Base-by-base conservation (phyloP, 2,888 invertebrate species). In the Leptogaster cylindrica region DNA sequence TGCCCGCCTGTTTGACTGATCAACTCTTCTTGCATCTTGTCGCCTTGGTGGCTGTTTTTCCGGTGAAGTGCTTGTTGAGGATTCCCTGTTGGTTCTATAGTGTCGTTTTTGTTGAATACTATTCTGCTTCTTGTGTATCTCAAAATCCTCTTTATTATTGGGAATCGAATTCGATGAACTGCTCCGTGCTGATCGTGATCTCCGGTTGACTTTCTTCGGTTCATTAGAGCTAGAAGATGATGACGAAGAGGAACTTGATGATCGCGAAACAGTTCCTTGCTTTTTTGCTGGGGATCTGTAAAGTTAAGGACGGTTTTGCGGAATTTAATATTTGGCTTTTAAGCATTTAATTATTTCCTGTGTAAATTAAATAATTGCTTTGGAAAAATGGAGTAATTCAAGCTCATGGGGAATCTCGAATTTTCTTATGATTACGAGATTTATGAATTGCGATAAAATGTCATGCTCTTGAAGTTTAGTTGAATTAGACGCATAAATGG, bases 21-120 rank as follows among this genome's bases (percentile, higher is more conserved):
- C 74, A 31, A 71, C 71, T 6, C 72, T 61, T 28, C 78, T 73
- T 10, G 74, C 73, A 33, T 71, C 71, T 39, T 67, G 70, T 25
- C 74, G 66, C 44, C 71, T 63, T 20, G 70, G 70, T 4, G 71
- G 69, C 16, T 71, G 75, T 52, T 76, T 76, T 63, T 79, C 81
- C n/a, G 78, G 73, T 2, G 81, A 81, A 64, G 79, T 79, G 73
- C 88, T 88, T 23, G 85, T 87, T 1, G 89, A 90, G 2, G 91
- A 92, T 76, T 92, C 92, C 68, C 91, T 89, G 77, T 93, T 93
- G 65, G 91, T 92, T 10, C 93, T 86, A 77, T 95, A 95, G 72
- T 94, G 93, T 7, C 95, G 86, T 76, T 94, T 94, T 78, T 92
- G 92, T 78, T 94, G 93, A 8, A 91, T 86, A 80, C 93, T 85